Percentiles rank a stretch among this genome's conserved stretches.
Conservation (phyloP, 2,888 invertebrate genomes). For the Unio delphinus region DNA sequence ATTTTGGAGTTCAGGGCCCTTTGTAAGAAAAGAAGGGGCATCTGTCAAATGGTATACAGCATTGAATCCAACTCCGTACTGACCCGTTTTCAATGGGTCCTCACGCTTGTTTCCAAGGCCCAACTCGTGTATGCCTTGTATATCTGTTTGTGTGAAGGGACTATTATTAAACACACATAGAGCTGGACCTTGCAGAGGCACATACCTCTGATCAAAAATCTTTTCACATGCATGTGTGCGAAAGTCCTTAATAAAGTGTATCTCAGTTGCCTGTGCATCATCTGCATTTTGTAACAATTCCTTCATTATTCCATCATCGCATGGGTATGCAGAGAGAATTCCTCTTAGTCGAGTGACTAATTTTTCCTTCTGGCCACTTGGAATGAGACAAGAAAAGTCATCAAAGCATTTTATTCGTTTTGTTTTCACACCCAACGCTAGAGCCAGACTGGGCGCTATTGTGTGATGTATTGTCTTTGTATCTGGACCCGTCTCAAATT, state of each 20-base stretch:
- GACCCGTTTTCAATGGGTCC: conserved; percentile 52
- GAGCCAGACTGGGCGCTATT: conserved; percentile 44
- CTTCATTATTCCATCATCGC: conserved; percentile 57
- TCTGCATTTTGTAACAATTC: conserved; percentile 63
- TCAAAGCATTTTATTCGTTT: conserved; percentile 5
- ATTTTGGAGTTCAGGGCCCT: conserved; percentile 27
- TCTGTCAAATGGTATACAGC: conserved; percentile 59
- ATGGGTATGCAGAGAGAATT: conserved; percentile 55
- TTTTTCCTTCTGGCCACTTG: conserved; percentile 60
- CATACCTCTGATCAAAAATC: conserved; percentile 41
- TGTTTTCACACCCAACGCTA: conserved; percentile 38
- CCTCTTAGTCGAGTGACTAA: conserved; percentile 52
- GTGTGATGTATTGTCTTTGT: conserved; percentile 22
- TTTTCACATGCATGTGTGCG: conserved; percentile 21
- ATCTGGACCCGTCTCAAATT: conserved; percentile 34
- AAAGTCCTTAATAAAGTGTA: conserved; percentile 55
- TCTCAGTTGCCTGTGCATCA: conserved; percentile 56
- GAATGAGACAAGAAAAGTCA: conserved; percentile 7
- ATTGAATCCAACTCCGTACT: conserved; percentile 63
- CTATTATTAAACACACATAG: conserved; percentile 53
- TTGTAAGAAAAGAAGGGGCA: conserved; percentile 51
- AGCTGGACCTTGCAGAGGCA: conserved; percentile 53
- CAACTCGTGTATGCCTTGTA: conserved; percentile 49
- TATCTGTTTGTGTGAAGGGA: conserved; percentile 46
- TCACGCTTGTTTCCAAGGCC: conserved; percentile 52